Base-by-base conservation (phyloP, 2,888 invertebrate genomes). In the Sicus ferrugineus region DNA sequence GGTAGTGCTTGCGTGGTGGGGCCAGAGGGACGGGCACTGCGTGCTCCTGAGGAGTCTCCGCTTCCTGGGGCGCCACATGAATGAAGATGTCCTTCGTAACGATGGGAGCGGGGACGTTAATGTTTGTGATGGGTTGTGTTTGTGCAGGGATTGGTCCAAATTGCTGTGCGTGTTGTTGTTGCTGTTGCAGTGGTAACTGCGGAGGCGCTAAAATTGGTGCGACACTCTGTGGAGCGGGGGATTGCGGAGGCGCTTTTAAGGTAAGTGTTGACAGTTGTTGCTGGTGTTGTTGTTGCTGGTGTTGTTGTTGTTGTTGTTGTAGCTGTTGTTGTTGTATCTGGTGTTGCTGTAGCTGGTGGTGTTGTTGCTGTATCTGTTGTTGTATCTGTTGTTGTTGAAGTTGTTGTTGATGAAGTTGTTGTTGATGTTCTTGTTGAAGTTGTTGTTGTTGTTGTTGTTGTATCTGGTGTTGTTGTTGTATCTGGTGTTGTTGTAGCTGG, bases 31-130 rank as follows among this genome's bases (percentile, higher is more conserved):
- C 59, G 2, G 69, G 72, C 2, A 77, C 77, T 7, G 58, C 59
- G 11, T 23, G 23, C 56, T 77, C 77, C 3, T 72, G 73, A 26
- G 74, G 77, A 7, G 73, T 74, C 64, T 81, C 80, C 54, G 83
- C 82, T 0, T 85, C 85, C 50, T 84, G 83, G 6, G 72, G 85
- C 1, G 85, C 82, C n/a, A 81, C 80, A 74, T 85, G 84, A 16
- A 85, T 82, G 70, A 83, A 85, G 42, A 85, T 83, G 70, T 84
- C 81, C 73, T 85, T 85, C 5, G 84, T 84, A 38, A 85, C 75
- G 1, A 81, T 71, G 5, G 81, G 76, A 31, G 75, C 70, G 5
- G 68, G 19, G 38, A 67, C n/a, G 5, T 68, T 73, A 19, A 1
- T 28, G 26, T 2, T 19, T 3, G 7, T 34, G 14, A n/a, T n/a